A percentile compares a stretch with the other conserved stretches of the same genome.
phyloP scores from a whole-genome alignment of 1,140 invertebrate species.

The Brachionus rubens region DNA sequence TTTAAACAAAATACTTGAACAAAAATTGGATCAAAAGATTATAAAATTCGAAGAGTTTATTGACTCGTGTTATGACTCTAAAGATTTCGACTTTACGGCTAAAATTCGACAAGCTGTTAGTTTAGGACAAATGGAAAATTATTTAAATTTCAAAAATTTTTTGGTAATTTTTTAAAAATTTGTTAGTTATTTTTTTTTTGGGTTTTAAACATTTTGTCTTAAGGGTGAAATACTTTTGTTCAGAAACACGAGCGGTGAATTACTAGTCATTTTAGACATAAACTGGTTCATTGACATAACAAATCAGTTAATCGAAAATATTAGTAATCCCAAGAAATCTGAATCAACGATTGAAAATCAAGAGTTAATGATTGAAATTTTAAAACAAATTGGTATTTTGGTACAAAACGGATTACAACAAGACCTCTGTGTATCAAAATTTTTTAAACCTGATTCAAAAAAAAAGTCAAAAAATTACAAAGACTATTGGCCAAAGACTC shows the following conservation, averaged over 20 bases:
- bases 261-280: neutral
- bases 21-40: neutral
- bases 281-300: neutral
- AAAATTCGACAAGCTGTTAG: neutral
- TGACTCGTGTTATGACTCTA: neutral
- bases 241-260: neutral
- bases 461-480: neutral
- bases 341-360: neutral
- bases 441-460: too few species aligned
- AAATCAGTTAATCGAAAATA: too few species aligned
- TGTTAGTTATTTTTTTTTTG: neutral
- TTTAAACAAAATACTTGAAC: neutral
- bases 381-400: too few species aligned
- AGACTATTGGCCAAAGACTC: constrained; percentile 6
- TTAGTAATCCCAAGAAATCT: neutral
- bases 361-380: neutral
- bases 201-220: neutral
- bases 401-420: too few species aligned
- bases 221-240: neutral
- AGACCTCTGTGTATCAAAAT: too few species aligned
- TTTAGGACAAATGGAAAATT: neutral
- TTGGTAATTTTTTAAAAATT: constrained; percentile 1
- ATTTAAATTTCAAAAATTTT: constrained; percentile 17
- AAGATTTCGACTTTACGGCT: neutral
- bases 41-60: neutral